Conservation (phyloP, 2,797 vertebrate genomes). For the Xenopus petersii region DNA sequence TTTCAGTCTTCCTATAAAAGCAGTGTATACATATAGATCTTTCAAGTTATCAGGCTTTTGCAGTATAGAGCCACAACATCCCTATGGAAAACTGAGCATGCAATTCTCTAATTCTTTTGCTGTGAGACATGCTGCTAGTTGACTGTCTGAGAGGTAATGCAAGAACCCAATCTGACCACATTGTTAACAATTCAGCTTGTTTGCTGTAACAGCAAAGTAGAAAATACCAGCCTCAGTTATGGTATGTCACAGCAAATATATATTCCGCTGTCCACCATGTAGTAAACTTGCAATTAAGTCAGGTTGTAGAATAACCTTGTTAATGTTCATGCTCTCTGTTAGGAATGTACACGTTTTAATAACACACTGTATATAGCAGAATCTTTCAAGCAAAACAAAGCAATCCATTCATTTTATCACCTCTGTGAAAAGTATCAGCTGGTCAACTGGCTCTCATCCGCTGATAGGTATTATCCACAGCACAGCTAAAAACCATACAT, state of each 20-base stretch:
- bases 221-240: slow-evolving; percentile 67
- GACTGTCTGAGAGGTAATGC: slow-evolving; percentile 69
- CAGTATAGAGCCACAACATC: slow-evolving; percentile 64
- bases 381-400: slow-evolving; percentile 73
- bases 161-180: slow-evolving; percentile 71
- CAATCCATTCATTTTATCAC: slow-evolving; percentile 76
- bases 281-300: slow-evolving; percentile 72
- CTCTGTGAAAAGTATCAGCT: slow-evolving; percentile 73
- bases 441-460: slow-evolving; percentile 69
- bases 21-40: too few species aligned
- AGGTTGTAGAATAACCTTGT: slow-evolving; percentile 62
- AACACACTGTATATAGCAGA: slow-evolving; percentile 67
- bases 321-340: slow-evolving; percentile 59
- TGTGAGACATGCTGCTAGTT: slow-evolving; percentile 65
- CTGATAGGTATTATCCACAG: slow-evolving; percentile 61
- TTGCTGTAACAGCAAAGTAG: slow-evolving; percentile 69
- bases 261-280: slow-evolving; percentile 66
- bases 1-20: too few species aligned
- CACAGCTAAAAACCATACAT: background rate
- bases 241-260: slow-evolving; percentile 71
- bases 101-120: slow-evolving; percentile 56
- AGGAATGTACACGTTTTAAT: slow-evolving; percentile 59
- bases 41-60: too few species aligned
- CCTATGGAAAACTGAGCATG: slow-evolving; percentile 77
- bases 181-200: slow-evolving; percentile 73